Evolutionary conservation across 2,797 vertebrate genomes (phyloP).

Genomic region (Epinephelus awoara): DNA sequence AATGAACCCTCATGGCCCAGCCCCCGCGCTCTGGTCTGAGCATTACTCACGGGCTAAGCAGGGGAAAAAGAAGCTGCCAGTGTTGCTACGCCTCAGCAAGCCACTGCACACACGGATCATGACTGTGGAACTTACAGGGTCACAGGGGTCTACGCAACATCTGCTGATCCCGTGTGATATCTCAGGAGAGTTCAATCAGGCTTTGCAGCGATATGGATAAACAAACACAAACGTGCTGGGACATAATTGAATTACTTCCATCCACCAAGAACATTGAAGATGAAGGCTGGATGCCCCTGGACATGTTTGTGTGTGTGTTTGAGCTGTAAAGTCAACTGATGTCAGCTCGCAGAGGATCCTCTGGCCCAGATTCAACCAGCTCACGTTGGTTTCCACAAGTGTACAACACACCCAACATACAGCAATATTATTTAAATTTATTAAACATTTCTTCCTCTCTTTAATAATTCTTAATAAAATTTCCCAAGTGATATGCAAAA

Average conservation of each 20-base stretch:
- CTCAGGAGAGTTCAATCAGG: conserved; percentile 71
- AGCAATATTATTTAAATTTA: background rate
- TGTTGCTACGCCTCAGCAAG: conserved; percentile 68
- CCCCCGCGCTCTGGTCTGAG: conserved; percentile 61
- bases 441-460: background rate
- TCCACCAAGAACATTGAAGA: conserved; percentile 57
- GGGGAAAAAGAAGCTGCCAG: conserved; percentile 68
- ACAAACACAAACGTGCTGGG: conserved; percentile 76
- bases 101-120: conserved; percentile 62
- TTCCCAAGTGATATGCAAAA: background rate
- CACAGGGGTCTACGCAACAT: conserved; percentile 72
- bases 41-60: conserved; percentile 72
- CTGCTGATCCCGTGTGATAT: conserved; percentile 76
- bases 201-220: conserved; percentile 70
- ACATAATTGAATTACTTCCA: conserved; percentile 79
- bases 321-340: conserved; percentile 58
- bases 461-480: background rate
- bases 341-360: conserved; percentile 43
- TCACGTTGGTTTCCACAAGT: conserved; percentile 15
- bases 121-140: conserved; percentile 69
- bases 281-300: conserved; percentile 55
- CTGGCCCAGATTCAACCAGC: conserved; percentile 39
- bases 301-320: conserved; percentile 64
- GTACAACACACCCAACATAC: conserved; percentile 2
- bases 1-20: conserved; percentile 76